phyloP scores from a whole-genome alignment of 2,888 invertebrate genomes.

The Octodonta nipae region DNA sequence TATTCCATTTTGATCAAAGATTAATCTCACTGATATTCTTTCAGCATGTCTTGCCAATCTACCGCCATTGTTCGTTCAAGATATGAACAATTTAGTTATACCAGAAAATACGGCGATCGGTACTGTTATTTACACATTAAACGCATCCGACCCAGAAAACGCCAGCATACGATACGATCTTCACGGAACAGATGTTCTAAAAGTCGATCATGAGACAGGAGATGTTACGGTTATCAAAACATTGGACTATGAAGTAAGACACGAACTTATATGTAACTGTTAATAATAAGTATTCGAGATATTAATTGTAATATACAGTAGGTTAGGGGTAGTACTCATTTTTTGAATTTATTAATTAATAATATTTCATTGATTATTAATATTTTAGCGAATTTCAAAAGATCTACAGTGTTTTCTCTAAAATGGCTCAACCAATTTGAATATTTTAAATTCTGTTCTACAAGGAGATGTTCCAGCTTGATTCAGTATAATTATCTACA shows the following conservation, averaged over 20 bases:
- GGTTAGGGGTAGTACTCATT: no score
- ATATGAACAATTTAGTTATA: constrained; percentile 64
- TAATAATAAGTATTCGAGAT: background rate
- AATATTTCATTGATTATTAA: no score
- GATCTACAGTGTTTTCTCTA: no score
- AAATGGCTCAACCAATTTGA: no score
- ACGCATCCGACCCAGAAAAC: constrained; percentile 72
- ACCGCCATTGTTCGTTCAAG: constrained; percentile 59
- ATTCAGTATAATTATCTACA: no score
- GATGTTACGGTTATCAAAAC: constrained; percentile 66
- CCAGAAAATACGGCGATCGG: constrained; percentile 71
- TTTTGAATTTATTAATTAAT: no score
- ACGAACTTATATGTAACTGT: constrained; percentile 12
- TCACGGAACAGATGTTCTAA: constrained; percentile 68
- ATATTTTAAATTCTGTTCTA: no score
- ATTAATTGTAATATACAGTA: no score
- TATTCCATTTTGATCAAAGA: no score
- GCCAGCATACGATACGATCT: constrained; percentile 57
- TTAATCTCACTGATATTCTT: no score
- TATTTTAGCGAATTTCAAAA: no score
- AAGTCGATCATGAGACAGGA: constrained; percentile 63
- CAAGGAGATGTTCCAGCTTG: no score
- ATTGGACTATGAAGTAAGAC: constrained; percentile 64
- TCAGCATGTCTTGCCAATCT: constrained; percentile 42
- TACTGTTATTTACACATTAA: constrained; percentile 59